Evolutionary conservation across 37 sponge, comb jelly and placozoan species (phyloP).

Genomic region (Ephydatia muelleri): DNA sequence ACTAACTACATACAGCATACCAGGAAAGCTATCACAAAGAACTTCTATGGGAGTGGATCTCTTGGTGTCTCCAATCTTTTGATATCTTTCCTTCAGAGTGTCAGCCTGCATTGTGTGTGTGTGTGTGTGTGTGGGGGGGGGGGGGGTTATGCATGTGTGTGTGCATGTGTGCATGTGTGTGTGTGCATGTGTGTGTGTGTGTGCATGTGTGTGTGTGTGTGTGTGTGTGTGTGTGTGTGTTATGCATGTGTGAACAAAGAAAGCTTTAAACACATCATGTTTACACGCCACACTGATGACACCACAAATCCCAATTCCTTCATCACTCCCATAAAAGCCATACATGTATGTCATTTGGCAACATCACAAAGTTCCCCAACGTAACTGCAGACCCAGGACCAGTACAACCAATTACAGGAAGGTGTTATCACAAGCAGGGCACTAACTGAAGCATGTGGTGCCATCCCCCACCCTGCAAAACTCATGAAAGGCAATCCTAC

Average conservation of each 20-base stretch:
- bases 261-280: neutral
- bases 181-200: neutral
- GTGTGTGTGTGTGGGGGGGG: neutral
- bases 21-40: conserved; percentile 92
- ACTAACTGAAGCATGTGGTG: no score
- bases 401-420: no score
- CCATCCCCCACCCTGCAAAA: no score
- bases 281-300: no score
- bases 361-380: no score
- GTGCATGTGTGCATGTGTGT: neutral
- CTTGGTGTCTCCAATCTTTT: conserved; percentile 99
- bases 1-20: conserved; percentile 27
- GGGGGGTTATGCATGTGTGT: no score
- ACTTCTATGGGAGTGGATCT: conserved; percentile 96
- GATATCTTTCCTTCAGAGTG: conserved; percentile 97
- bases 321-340: no score
- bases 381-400: no score
- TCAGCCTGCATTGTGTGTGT: conserved; percentile 76
- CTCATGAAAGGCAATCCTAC: no score
- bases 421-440: no score
- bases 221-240: neutral
- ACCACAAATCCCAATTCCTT: no score
- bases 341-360: no score
- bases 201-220: neutral
- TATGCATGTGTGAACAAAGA: neutral